Conservation (phyloP, 2,797 vertebrate genomes). For the Manis crassicaudata region DNA sequence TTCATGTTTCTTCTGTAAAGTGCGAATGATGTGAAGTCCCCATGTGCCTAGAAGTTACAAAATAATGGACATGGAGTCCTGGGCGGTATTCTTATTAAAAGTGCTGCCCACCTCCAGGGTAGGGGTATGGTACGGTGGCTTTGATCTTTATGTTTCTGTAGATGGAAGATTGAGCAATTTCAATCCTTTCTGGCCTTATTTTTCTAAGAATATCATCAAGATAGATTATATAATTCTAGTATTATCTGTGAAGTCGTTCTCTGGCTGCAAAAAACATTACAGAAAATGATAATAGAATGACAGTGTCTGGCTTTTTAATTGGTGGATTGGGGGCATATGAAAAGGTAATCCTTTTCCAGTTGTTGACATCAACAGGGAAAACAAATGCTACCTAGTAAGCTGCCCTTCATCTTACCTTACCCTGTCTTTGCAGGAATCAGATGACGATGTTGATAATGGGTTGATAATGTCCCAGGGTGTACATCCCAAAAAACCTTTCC, state of each 20-base stretch:
- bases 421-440: neutral
- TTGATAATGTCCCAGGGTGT: neutral
- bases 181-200: neutral
- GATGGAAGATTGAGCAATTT: neutral
- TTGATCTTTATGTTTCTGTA: neutral
- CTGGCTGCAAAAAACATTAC: neutral
- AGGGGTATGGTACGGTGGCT: neutral
- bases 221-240: neutral
- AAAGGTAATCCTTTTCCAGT: constrained; percentile 40
- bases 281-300: neutral
- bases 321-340: neutral
- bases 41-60: neutral
- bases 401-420: neutral
- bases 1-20: neutral
- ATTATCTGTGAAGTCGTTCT: neutral
- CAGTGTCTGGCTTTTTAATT: neutral
- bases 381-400: neutral
- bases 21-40: neutral
- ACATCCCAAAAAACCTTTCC: neutral
- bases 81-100: neutral
- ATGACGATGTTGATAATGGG: neutral
- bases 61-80: neutral
- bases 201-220: neutral
- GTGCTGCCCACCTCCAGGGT: neutral
- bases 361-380: neutral